Percentiles rank a stretch among this genome's conserved stretches.
Conservation (phyloP, 1,140 invertebrate species). For the Zaprionus inermis region DNA sequence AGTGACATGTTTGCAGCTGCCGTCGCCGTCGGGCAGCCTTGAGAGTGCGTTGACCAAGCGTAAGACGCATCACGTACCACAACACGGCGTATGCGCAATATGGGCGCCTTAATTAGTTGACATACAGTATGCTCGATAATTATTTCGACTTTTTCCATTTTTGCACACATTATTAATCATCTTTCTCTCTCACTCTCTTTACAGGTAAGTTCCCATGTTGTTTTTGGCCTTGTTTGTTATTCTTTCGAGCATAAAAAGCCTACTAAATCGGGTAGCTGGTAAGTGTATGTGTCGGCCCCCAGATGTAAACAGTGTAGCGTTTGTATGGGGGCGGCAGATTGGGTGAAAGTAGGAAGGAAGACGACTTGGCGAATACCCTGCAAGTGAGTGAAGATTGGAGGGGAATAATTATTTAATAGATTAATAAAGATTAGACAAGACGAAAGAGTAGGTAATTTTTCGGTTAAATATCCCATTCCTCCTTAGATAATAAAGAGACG, state of each 20-base stretch:
- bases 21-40: slow-evolving; percentile 54
- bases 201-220: slow-evolving; percentile 32
- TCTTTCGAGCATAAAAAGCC: slow-evolving; percentile 27
- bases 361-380: slow-evolving; percentile 6
- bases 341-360: background rate
- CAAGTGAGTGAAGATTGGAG: too few relatives aligned
- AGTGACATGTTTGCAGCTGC: slow-evolving; percentile 62
- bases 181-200: slow-evolving; percentile 31
- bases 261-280: slow-evolving; percentile 29
- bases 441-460: too few relatives aligned
- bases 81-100: slow-evolving; percentile 68
- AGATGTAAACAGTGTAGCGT: slow-evolving; percentile 26
- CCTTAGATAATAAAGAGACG: too few relatives aligned
- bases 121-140: slow-evolving; percentile 4
- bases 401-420: too few relatives aligned
- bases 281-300: slow-evolving; percentile 19
- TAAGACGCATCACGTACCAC: slow-evolving; percentile 4
- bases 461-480: too few relatives aligned
- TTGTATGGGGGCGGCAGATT: background rate
- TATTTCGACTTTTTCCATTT: background rate
- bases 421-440: too few relatives aligned
- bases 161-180: slow-evolving; percentile 15
- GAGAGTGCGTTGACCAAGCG: slow-evolving; percentile 73
- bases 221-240: slow-evolving; percentile 10
- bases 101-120: slow-evolving; percentile 68